A percentile compares a stretch with the other conserved stretches of the same genome.
Evolutionary conservation across 2,888 invertebrate genomes (phyloP).

Genomic region (Agrotis puta): DNA sequence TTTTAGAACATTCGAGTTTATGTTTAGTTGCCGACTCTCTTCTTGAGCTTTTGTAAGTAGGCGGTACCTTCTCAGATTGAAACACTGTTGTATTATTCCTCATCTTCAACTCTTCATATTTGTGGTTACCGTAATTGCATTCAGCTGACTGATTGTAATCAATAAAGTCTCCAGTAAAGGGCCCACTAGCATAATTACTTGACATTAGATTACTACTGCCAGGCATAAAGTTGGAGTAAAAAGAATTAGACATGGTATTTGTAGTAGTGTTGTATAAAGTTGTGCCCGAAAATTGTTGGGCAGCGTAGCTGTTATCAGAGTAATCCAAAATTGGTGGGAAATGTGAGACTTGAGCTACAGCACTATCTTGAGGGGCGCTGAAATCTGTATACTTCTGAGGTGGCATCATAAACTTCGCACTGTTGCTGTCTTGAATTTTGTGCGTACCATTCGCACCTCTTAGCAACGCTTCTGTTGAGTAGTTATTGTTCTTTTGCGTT

Average conservation of each 20-base stretch:
- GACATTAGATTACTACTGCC: slow-evolving; percentile 85
- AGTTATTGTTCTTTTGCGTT: slow-evolving; percentile 85
- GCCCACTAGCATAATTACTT: slow-evolving; percentile 82
- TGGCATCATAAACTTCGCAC: slow-evolving; percentile 79
- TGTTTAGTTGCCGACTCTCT: slow-evolving; percentile 86
- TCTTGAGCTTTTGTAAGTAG: slow-evolving; percentile 81
- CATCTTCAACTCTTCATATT: slow-evolving; percentile 87
- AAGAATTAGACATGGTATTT: slow-evolving; percentile 87
- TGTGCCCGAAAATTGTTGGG: slow-evolving; percentile 86
- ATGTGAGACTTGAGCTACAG: slow-evolving; percentile 88
- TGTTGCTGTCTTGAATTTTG: slow-evolving; percentile 79
- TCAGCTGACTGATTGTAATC: slow-evolving; percentile 86
- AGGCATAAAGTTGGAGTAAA: slow-evolving; percentile 88
- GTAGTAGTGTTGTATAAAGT: slow-evolving; percentile 86
- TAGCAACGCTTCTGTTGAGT: slow-evolving; percentile 86
- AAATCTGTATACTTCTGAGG: slow-evolving; percentile 85
- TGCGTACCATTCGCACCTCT: slow-evolving; percentile 84
- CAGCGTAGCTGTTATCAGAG: slow-evolving; percentile 83
- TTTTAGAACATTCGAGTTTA: slow-evolving; percentile 88
- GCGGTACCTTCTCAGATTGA: slow-evolving; percentile 80
- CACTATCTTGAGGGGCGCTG: slow-evolving; percentile 80
- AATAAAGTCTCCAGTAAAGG: slow-evolving; percentile 84
- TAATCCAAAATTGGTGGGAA: slow-evolving; percentile 87
- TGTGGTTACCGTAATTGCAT: slow-evolving; percentile 86
- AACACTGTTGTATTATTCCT: slow-evolving; percentile 80